Conservation (phyloP, 2,888 invertebrate species). For the Empis livida region DNA sequence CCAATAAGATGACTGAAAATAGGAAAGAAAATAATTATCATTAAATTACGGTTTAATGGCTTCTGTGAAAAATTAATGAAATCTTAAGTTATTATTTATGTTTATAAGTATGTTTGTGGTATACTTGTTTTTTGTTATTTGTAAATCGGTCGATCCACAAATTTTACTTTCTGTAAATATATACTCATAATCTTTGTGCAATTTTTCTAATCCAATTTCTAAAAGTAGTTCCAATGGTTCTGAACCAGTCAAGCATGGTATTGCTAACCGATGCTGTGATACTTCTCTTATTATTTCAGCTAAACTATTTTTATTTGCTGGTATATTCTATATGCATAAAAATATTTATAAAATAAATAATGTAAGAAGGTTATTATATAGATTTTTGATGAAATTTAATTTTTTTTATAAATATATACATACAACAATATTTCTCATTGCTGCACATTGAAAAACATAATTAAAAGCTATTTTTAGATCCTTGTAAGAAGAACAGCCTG, state of each 20-base stretch:
- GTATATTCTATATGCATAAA: slow-evolving; percentile 28
- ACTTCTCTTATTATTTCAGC: slow-evolving; percentile 34
- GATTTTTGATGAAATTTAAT: background rate
- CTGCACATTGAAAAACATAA: slow-evolving; percentile 31
- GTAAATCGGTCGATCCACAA: no score
- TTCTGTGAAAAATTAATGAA: background rate
- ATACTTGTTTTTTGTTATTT: slow-evolving; percentile 7
- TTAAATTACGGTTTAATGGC: background rate
- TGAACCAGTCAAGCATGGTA: slow-evolving; percentile 30
- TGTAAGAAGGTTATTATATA: slow-evolving; percentile 3
- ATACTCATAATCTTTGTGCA: no score
- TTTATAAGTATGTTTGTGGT: no score
- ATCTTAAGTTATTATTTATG: no score
- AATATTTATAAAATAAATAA: background rate
- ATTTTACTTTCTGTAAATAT: no score
- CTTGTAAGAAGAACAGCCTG: slow-evolving; percentile 29
- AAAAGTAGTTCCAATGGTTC: slow-evolving; percentile 33
- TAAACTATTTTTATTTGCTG: slow-evolving; percentile 31
- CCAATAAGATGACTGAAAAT: background rate
- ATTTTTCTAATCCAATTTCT: slow-evolving; percentile 35
- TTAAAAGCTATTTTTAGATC: slow-evolving; percentile 29
- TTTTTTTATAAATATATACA: slow-evolving; percentile 8
- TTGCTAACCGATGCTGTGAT: slow-evolving; percentile 32
- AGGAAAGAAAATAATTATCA: background rate
- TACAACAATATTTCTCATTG: slow-evolving; percentile 32